phyloP scores from a whole-genome alignment of 2,888 invertebrate genomes.

The Drosophila helvetica region DNA sequence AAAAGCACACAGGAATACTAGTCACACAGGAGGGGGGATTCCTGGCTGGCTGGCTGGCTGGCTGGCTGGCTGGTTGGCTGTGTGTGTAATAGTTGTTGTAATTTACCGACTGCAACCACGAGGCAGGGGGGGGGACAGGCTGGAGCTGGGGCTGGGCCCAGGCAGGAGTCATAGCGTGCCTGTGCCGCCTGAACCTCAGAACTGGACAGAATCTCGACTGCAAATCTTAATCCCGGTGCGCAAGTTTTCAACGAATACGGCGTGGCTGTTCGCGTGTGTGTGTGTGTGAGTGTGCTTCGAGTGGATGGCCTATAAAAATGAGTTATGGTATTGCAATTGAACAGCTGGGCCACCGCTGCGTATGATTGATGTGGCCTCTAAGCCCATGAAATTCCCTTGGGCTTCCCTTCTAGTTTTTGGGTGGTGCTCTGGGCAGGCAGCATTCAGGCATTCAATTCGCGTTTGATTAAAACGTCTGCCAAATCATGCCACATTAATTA shows the following conservation, averaged over 20 bases:
- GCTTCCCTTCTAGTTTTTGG: slow-evolving; percentile 7
- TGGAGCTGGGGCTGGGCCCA: not conserved
- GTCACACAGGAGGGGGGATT: not conserved
- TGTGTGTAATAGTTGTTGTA: slow-evolving; percentile 79
- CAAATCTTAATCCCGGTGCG: slow-evolving; percentile 82
- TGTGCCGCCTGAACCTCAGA: slow-evolving; percentile 32
- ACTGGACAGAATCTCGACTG: slow-evolving; percentile 63
- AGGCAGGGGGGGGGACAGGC: slow-evolving; percentile 29
- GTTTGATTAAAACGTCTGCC: slow-evolving; percentile 39
- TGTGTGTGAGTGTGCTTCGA: slow-evolving; percentile 10
- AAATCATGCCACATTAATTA: slow-evolving; percentile 84
- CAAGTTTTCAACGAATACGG: slow-evolving; percentile 78
- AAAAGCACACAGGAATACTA: slow-evolving; percentile 40
- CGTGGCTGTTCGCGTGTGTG: slow-evolving; percentile 47
- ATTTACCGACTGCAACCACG: slow-evolving; percentile 70
- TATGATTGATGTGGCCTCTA: slow-evolving; percentile 80
- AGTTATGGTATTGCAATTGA: slow-evolving; percentile 78
- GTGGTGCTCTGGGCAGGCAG: not conserved
- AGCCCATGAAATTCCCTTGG: slow-evolving; percentile 43
- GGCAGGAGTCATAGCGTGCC: slow-evolving; percentile 36
- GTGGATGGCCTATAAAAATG: slow-evolving; percentile 76
- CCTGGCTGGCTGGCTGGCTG: slow-evolving; percentile 6
- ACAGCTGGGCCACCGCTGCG: slow-evolving; percentile 80
- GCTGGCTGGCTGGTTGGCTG: slow-evolving; percentile 7
- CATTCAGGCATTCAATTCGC: slow-evolving; percentile 19